A percentile compares a stretch with the other conserved stretches of the same genome.
These are phyloP conservation scores for Rattus rattus DNA, from an alignment of 2,113 vertebrate genomes.

Conservation along the genomic window DNA sequence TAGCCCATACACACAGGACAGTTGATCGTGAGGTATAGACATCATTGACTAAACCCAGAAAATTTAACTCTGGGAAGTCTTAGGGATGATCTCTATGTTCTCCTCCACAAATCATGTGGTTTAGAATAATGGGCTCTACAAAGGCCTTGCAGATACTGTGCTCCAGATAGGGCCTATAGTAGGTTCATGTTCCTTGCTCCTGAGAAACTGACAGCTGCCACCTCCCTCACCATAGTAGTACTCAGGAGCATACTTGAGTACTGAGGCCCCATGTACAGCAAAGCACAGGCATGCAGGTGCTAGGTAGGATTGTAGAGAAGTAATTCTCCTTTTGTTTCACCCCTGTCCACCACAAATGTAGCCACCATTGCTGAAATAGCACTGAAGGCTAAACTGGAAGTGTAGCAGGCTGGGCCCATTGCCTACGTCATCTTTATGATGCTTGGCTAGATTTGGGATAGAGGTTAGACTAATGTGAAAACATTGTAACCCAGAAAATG, in stretches of 20 bases:
- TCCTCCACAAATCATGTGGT: constrained; percentile 82
- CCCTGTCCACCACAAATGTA: constrained; percentile 25
- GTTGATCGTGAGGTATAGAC: neutral
- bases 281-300: neutral
- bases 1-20: neutral
- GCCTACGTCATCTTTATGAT: constrained; percentile 41
- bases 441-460: constrained; percentile 52
- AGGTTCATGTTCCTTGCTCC: constrained; percentile 98
- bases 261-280: constrained; percentile 68
- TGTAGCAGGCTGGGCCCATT: constrained; percentile 18
- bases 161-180: constrained; percentile 95
- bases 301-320: neutral
- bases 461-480: constrained; percentile 59
- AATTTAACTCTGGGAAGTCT: neutral
- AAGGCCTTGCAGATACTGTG: constrained; percentile 96
- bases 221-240: constrained; percentile 92
- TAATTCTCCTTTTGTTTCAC: constrained; percentile 37
- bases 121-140: constrained; percentile 94
- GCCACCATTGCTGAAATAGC: neutral
- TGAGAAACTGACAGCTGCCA: constrained; percentile 92
- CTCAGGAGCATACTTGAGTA: constrained; percentile 74
- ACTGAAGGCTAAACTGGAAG: constrained; percentile 41
- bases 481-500: constrained; percentile 59
- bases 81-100: neutral
- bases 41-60: neutral